phyloP scores from a whole-genome alignment of 2,888 invertebrate species.

The Tetragonisca angustula region DNA sequence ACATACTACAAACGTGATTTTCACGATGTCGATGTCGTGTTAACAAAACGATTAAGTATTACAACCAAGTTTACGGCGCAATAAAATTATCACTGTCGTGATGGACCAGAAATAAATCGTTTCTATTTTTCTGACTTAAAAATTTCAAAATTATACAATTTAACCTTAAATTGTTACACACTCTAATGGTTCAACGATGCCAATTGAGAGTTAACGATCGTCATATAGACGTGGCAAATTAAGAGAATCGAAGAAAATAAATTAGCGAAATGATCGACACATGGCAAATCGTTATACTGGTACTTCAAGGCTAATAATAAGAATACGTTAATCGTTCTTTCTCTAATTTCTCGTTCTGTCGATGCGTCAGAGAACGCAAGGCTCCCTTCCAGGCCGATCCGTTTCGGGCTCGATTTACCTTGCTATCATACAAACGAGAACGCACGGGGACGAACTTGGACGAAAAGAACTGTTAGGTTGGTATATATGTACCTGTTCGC shows the following conservation, averaged over 20 bases:
- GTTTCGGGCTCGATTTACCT: constrained; percentile 29
- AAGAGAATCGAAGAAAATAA: constrained; percentile 14
- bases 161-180: too few species aligned
- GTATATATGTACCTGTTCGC: constrained; percentile 67
- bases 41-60: background rate
- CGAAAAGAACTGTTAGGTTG: constrained; percentile 10
- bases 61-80: background rate
- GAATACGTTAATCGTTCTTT: background rate
- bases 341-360: background rate
- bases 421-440: constrained; percentile 1
- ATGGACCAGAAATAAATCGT: background rate
- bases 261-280: background rate
- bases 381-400: constrained; percentile 60
- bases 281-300: background rate
- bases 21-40: background rate
- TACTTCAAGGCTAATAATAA: background rate
- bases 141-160: too few species aligned
- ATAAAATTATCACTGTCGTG: background rate
- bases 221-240: background rate
- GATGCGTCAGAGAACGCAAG: background rate
- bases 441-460: constrained; percentile 18
- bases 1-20: background rate
- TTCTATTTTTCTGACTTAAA: too few species aligned
- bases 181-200: too few species aligned
- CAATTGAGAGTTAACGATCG: too few species aligned